These are phyloP conservation scores for Ctenopoma multispine DNA, from an alignment of 2,797 vertebrate species.

Conservation along the genomic window DNA sequence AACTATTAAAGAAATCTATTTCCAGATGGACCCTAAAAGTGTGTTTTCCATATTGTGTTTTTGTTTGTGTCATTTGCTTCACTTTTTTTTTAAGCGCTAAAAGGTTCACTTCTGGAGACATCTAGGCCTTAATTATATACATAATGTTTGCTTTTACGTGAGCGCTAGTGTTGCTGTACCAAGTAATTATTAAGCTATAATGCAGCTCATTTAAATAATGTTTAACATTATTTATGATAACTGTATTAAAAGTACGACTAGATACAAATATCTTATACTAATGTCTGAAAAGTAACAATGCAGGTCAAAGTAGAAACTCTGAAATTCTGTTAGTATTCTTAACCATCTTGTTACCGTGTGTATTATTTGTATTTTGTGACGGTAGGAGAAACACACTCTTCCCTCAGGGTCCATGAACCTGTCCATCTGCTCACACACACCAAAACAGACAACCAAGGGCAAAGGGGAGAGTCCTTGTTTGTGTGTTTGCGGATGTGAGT, in stretches of 20 bases:
- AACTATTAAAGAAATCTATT: no score
- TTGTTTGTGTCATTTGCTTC: background rate
- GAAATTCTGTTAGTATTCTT: slow-evolving; percentile 15
- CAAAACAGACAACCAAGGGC: slow-evolving; percentile 73
- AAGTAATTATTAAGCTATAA: background rate
- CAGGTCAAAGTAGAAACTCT: background rate
- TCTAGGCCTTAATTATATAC: no score
- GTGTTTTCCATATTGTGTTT: background rate
- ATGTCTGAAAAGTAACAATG: background rate
- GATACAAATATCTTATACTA: background rate
- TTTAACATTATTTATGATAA: no score
- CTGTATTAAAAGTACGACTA: no score
- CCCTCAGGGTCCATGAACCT: slow-evolving; percentile 63
- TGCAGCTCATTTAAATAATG: no score
- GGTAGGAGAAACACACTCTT: slow-evolving; percentile 39
- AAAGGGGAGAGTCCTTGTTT: slow-evolving; percentile 60
- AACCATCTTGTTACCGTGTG: slow-evolving; percentile 2
- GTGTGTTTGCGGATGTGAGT: slow-evolving; percentile 43
- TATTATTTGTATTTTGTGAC: slow-evolving; percentile 35
- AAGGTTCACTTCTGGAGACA: no score
- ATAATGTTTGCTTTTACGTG: no score
- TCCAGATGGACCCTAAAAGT: no score
- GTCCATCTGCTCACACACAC: slow-evolving; percentile 67
- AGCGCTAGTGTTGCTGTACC: no score
- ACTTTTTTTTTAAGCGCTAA: no score